A percentile compares a stretch with the other conserved stretches of the same genome.
phyloP scores from a whole-genome alignment of 2,888 invertebrate species.

The Pasiphila rectangulata region DNA sequence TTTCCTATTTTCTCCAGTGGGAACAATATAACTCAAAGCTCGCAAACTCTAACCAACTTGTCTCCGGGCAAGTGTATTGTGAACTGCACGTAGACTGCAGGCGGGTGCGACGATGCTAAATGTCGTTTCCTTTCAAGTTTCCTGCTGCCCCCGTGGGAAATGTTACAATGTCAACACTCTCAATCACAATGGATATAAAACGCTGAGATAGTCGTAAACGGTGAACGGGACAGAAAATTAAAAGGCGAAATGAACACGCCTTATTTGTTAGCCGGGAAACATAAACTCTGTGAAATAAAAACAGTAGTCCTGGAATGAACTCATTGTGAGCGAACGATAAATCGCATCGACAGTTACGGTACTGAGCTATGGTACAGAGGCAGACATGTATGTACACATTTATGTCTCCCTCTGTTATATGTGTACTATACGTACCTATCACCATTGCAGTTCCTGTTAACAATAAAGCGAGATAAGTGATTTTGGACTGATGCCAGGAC shows the following conservation, averaged over 20 bases:
- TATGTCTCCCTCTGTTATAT: too few species aligned
- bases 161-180: constrained; percentile 30
- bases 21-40: constrained; percentile 72
- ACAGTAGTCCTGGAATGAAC: constrained; percentile 29
- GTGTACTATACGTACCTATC: constrained; percentile 34
- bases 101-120: constrained; percentile 36
- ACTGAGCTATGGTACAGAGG: not conserved
- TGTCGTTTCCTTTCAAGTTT: constrained; percentile 49
- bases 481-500: constrained; percentile 77
- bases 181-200: constrained; percentile 18
- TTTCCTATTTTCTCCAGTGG: constrained; percentile 74
- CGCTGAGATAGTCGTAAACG: constrained; percentile 3
- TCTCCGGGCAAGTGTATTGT: constrained; percentile 69
- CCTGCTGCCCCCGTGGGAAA: constrained; percentile 52
- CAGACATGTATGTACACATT: not conserved
- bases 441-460: constrained; percentile 50
- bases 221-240: constrained; percentile 11
- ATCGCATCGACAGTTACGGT: constrained; percentile 40
- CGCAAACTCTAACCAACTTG: constrained; percentile 67
- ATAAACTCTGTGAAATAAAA: constrained; percentile 19
- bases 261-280: constrained; percentile 5
- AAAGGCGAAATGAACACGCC: constrained; percentile 4
- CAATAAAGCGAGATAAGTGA: constrained; percentile 72
- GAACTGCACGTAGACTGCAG: constrained; percentile 63
- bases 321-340: constrained; percentile 36